phyloP scores from a whole-genome alignment of 2,888 invertebrate species.

The Incurvaria masculella region DNA sequence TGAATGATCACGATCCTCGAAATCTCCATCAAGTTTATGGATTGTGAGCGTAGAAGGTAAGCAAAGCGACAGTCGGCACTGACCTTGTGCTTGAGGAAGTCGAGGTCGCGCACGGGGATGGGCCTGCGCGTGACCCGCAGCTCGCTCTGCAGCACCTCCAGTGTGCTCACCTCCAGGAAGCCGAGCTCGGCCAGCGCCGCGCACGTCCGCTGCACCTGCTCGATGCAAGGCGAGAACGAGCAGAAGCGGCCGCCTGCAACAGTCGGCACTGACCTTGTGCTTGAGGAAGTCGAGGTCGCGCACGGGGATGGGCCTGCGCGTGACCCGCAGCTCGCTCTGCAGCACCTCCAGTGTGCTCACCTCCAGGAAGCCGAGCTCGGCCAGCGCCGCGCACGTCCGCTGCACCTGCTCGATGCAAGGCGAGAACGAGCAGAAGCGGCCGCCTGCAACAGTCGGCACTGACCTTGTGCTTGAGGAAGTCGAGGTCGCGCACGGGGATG shows the following conservation, averaged over 20 bases:
- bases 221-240: conserved; percentile 98
- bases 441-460: conserved; percentile 57
- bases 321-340: conserved; percentile 73
- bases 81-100: conserved; percentile 66
- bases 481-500: conserved; percentile 65
- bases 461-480: conserved; percentile 66
- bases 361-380: conserved; percentile 75
- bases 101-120: conserved; percentile 65
- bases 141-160: conserved; percentile 84
- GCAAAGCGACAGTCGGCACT: conserved; percentile 8
- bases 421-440: conserved; percentile 95
- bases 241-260: conserved; percentile 85
- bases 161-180: conserved; percentile 81
- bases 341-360: conserved; percentile 85
- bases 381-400: conserved; percentile 72
- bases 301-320: conserved; percentile 61
- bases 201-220: conserved; percentile 94
- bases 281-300: conserved; percentile 70
- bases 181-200: conserved; percentile 65
- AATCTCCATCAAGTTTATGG: conserved; percentile 4
- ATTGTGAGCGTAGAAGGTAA: conserved; percentile 6
- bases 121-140: conserved; percentile 66
- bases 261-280: conserved; percentile 45
- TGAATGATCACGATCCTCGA: background rate
- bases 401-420: conserved; percentile 99